phyloP scores from a whole-genome alignment of 2,797 vertebrate species.

The Jordanella pulchra region DNA sequence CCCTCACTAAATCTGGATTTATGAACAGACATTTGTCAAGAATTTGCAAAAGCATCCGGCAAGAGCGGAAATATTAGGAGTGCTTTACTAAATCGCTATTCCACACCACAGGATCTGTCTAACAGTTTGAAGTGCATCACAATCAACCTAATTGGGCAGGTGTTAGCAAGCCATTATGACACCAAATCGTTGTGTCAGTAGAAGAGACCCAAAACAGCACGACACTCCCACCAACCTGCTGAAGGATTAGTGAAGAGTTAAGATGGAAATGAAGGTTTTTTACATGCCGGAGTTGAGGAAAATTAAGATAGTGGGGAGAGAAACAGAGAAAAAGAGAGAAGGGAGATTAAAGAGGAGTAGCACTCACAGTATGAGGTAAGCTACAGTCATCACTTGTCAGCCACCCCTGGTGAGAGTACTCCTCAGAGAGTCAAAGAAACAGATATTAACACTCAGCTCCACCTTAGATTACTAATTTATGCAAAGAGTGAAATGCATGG shows the following conservation, averaged over 20 bases:
- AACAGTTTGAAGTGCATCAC: slow-evolving; percentile 69
- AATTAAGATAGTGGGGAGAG: slow-evolving; percentile 68
- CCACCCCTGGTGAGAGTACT: slow-evolving; percentile 66
- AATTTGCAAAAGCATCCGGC: slow-evolving; percentile 67
- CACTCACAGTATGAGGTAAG: slow-evolving; percentile 77
- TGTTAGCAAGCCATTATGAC: slow-evolving; percentile 75
- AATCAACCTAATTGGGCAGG: slow-evolving; percentile 80
- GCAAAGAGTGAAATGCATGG: slow-evolving; percentile 17
- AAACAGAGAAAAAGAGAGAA: slow-evolving; percentile 59
- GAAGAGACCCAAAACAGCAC: slow-evolving; percentile 71
- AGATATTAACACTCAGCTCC: slow-evolving; percentile 67
- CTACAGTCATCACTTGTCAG: slow-evolving; percentile 75
- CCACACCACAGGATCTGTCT: slow-evolving; percentile 62
- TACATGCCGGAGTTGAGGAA: slow-evolving; percentile 74
- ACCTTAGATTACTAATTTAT: slow-evolving; percentile 57
- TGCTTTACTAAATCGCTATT: slow-evolving; percentile 70
- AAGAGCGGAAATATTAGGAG: slow-evolving; percentile 57
- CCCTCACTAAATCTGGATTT: slow-evolving; percentile 76
- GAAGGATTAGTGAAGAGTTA: slow-evolving; percentile 68
- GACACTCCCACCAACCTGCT: slow-evolving; percentile 62
- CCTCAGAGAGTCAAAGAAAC: slow-evolving; percentile 72
- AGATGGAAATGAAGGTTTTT: slow-evolving; percentile 70
- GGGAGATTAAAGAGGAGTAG: slow-evolving; percentile 77
- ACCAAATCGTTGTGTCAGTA: slow-evolving; percentile 71
- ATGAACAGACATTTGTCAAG: slow-evolving; percentile 73